These are phyloP conservation scores for Microtus pennsylvanicus DNA, from an alignment of 2,113 vertebrate genomes.

Conservation along the genomic window DNA sequence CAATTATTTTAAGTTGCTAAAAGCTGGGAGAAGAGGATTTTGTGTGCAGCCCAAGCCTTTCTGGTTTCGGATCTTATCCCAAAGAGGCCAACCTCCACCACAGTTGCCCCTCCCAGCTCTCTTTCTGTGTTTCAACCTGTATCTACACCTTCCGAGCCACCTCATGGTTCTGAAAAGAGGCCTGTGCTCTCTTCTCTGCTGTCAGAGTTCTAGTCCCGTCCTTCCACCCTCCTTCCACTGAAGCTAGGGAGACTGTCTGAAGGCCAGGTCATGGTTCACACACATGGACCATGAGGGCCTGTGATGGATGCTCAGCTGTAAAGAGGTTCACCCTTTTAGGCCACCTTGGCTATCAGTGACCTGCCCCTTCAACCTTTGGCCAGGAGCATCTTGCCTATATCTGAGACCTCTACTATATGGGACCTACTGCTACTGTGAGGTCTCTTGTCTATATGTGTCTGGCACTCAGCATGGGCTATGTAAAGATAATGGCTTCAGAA, in stretches of 20 bases:
- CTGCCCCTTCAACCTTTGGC: background rate
- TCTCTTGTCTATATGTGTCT: background rate
- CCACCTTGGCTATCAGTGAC: no score
- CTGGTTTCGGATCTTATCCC: no score
- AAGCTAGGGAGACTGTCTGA: background rate
- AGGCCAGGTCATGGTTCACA: background rate
- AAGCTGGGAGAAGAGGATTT: background rate
- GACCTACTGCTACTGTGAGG: no score
- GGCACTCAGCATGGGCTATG: no score
- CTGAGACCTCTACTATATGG: no score
- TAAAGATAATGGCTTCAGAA: background rate
- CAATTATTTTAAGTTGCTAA: no score
- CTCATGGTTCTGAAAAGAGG: background rate
- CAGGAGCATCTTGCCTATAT: background rate
- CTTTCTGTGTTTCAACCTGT: background rate
- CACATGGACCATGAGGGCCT: background rate
- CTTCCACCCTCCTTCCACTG: no score
- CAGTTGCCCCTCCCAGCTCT: background rate
- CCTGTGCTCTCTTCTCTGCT: background rate
- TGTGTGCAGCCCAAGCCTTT: rapidly evolving
- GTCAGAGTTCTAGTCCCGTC: rapidly evolving
- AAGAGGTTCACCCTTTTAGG: background rate
- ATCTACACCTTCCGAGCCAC: background rate
- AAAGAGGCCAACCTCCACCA: background rate
- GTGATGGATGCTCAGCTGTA: background rate